These are phyloP conservation scores for Eumerus sabulonum DNA, from an alignment of 2,888 invertebrate species.

Conservation along the genomic window DNA sequence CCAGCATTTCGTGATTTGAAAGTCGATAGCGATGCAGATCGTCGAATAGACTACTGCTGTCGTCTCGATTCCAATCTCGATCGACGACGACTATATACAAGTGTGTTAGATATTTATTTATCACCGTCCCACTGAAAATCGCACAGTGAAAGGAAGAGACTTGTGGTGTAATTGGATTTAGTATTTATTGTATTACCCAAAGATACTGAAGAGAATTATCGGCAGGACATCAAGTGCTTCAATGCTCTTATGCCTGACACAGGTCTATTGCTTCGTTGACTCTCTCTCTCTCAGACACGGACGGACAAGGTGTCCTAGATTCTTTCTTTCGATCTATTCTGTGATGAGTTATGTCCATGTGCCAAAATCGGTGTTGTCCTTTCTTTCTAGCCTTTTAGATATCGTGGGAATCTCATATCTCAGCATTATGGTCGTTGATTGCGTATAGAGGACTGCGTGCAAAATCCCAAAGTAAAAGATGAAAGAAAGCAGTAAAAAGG, in stretches of 20 bases:
- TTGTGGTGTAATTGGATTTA: conserved; percentile 28
- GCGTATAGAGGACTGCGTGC: conserved; percentile 53
- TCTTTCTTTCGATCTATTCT: neutral
- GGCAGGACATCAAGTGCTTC: conserved; percentile 66
- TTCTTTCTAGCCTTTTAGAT: conserved; percentile 5
- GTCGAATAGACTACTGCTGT: conserved; percentile 28
- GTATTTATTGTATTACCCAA: neutral
- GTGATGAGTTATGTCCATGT: conserved; percentile 61
- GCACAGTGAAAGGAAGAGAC: conserved; percentile 22
- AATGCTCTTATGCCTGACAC: conserved; percentile 63
- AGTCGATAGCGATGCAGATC: conserved; percentile 40
- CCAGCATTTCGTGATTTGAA: conserved; percentile 11
- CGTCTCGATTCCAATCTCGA: conserved; percentile 23
- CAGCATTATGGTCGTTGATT: no score
- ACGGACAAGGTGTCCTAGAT: conserved; percentile 21
- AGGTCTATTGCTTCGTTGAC: conserved; percentile 56
- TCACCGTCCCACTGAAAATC: conserved; percentile 26
- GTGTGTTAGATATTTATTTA: conserved; percentile 45
- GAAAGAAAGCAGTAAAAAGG: conserved; percentile 13
- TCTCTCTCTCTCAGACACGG: conserved; percentile 6
- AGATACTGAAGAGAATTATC: conserved; percentile 24
- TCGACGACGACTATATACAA: conserved; percentile 17
- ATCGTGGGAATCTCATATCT: conserved; percentile 58
- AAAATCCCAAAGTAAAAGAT: conserved; percentile 34
- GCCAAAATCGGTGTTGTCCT: conserved; percentile 26